Evolutionary conservation across 2,888 invertebrate species (phyloP).

Genomic region (Plebejus melissa): DNA sequence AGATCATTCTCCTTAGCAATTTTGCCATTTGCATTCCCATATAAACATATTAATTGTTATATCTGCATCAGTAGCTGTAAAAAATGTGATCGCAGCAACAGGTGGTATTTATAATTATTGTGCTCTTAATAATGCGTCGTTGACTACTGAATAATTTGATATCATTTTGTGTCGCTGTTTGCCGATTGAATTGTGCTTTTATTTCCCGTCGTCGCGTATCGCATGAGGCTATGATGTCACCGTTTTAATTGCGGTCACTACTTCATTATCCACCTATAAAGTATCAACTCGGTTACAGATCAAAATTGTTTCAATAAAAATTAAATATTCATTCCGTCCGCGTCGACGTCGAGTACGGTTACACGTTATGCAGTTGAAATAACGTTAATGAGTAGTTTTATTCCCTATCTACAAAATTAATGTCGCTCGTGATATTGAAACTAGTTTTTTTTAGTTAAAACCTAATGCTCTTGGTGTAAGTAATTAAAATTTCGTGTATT

Average conservation of each 20-base stretch:
- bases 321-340: constrained; percentile 12
- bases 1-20: background rate
- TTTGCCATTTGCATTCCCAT: background rate
- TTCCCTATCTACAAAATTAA: constrained; percentile 22
- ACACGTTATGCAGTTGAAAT: constrained; percentile 8
- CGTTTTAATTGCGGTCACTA: constrained; percentile 67
- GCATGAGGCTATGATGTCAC: constrained; percentile 67
- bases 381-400: constrained; percentile 12
- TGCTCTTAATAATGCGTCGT: background rate
- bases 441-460: background rate
- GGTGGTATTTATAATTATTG: constrained; percentile 14
- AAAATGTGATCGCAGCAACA: constrained; percentile 14
- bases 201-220: constrained; percentile 60
- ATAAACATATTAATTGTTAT: background rate
- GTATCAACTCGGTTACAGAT: constrained; percentile 18
- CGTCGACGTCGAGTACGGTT: constrained; percentile 7
- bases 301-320: constrained; percentile 16
- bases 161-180: constrained; percentile 40
- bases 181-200: constrained; percentile 70
- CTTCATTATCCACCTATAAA: constrained; percentile 50
- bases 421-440: constrained; percentile 2
- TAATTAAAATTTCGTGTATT: background rate
- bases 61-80: background rate
- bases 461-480: background rate
- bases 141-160: constrained; percentile 19